Conservation (phyloP, 1,140 invertebrate species). For the Condylostylus longicornis region DNA sequence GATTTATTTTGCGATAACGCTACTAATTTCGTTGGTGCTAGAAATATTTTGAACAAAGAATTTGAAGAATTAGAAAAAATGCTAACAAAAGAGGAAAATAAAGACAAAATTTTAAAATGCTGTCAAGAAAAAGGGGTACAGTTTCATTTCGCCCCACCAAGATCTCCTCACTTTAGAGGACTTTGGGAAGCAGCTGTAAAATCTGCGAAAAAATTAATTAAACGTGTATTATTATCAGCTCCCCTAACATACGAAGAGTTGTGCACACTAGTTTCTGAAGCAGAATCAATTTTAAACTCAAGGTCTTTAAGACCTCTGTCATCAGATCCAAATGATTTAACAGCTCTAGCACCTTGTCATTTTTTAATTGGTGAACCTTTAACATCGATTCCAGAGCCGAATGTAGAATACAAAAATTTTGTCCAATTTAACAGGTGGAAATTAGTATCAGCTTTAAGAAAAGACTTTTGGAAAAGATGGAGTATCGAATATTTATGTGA, state of each 20-base stretch:
- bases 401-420: not conserved
- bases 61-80: too few relatives aligned
- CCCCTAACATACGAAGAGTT: conserved; percentile 16
- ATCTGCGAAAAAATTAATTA: conserved; percentile 17
- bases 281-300: conserved; percentile 18
- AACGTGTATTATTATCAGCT: conserved; percentile 10
- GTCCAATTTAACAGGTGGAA: conserved; percentile 13
- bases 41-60: too few relatives aligned
- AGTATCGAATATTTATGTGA: conserved; percentile 14
- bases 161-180: conserved; percentile 19
- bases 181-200: conserved; percentile 21
- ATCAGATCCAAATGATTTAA: conserved; percentile 16
- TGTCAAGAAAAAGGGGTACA: conserved; percentile 6
- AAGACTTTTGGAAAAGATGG: conserved; percentile 20
- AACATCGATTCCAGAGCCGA: conserved; percentile 8
- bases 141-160: conserved; percentile 16
- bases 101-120: too few relatives aligned
- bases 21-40: not conserved
- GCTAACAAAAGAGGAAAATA: not conserved
- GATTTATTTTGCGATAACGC: not conserved
- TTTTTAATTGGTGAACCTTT: conserved; percentile 26
- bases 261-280: conserved; percentile 13
- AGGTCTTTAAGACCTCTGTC: conserved; percentile 18
- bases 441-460: conserved; percentile 7
- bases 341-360: conserved; percentile 26